phyloP scores from a whole-genome alignment of 2,888 invertebrate genomes.

The Lymantria dispar region DNA sequence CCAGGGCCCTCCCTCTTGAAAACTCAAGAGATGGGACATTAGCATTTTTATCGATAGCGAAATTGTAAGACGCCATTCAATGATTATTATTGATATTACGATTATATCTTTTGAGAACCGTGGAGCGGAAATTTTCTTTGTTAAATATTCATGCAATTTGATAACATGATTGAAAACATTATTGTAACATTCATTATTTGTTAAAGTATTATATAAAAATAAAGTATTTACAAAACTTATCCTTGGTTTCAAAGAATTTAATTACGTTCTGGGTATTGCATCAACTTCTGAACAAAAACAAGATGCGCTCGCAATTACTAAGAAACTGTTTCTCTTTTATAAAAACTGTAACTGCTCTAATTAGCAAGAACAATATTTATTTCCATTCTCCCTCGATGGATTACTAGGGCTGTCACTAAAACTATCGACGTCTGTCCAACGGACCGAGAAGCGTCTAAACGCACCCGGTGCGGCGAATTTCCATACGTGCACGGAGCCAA shows the following conservation, averaged over 20 bases:
- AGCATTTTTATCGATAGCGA: constrained; percentile 75
- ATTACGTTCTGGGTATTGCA: not conserved
- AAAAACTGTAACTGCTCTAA: constrained; percentile 7
- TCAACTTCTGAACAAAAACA: not conserved
- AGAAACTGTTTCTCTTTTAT: not conserved
- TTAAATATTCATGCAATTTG: not conserved
- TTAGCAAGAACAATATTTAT: constrained; percentile 14
- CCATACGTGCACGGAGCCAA: constrained; percentile 68
- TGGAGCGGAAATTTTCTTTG: not conserved
- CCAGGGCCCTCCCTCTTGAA: constrained; percentile 25
- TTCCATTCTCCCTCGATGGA: too few species aligned
- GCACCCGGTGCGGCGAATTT: constrained; percentile 53
- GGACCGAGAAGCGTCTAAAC: constrained; percentile 38
- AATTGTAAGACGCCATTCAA: constrained; percentile 50
- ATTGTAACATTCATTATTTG: too few species aligned
- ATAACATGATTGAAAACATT: too few species aligned
- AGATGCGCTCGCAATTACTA: not conserved
- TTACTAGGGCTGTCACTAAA: constrained; percentile 25
- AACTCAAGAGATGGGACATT: constrained; percentile 57
- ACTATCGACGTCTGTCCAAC: constrained; percentile 46
- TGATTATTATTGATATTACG: constrained; percentile 35
- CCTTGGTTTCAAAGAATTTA: not conserved
- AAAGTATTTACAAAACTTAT: not conserved
- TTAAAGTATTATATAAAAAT: not conserved
- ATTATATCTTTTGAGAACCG: constrained; percentile 24